These are phyloP conservation scores for Enteromius unitaeniatus DNA, from an alignment of 2,797 vertebrate species.

Conservation along the genomic window DNA sequence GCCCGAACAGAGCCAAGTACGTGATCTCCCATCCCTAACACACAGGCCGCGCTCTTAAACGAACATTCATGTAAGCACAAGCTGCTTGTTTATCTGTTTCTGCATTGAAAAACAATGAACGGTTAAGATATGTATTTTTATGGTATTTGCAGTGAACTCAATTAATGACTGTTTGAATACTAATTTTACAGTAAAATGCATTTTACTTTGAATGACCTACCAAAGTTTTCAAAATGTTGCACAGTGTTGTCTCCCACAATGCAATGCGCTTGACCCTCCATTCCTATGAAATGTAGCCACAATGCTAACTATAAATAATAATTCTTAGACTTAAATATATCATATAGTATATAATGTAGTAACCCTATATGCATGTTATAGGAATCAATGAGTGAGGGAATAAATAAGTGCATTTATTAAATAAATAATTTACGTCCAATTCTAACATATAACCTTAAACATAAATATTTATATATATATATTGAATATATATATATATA, in stretches of 20 bases:
- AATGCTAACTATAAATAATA: neutral
- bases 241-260: neutral
- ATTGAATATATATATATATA: too few species aligned
- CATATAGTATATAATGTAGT: neutral
- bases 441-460: too few species aligned
- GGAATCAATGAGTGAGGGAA: neutral
- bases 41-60: neutral
- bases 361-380: neutral
- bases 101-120: neutral
- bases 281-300: neutral
- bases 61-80: neutral
- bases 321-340: neutral
- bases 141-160: neutral
- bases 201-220: neutral
- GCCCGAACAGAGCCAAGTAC: slow-evolving; percentile 63
- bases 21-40: slow-evolving; percentile 23
- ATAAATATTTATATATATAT: neutral
- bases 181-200: neutral
- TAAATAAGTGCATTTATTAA: neutral
- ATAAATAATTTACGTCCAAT: neutral
- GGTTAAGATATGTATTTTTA: neutral
- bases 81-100: neutral
- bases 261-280: neutral
- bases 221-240: neutral
- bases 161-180: neutral